Conservation (phyloP, 2,113 vertebrate species). For the Hystrix cristata region DNA sequence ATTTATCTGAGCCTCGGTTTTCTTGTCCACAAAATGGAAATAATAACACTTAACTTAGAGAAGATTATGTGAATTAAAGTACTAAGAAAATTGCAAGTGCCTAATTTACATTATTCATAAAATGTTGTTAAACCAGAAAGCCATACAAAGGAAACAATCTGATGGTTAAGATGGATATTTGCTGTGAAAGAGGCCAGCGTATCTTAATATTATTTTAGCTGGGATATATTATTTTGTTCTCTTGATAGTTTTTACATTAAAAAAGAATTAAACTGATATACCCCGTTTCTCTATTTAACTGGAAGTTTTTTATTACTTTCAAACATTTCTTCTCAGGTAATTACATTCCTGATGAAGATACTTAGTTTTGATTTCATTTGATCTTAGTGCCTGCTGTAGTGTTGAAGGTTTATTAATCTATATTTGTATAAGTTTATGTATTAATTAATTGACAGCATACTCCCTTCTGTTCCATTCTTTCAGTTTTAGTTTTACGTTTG, state of each 20-base stretch:
- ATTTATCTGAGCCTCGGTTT: neutral
- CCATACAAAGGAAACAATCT: neutral
- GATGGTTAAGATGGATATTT: conserved; percentile 62
- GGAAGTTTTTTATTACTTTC: conserved; percentile 65
- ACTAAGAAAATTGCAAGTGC: neutral
- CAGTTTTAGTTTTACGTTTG: neutral
- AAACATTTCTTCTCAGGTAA: conserved; percentile 69
- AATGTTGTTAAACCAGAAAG: conserved; percentile 21
- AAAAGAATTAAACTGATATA: conserved; percentile 73
- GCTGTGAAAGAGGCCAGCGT: conserved; percentile 9
- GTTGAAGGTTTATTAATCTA: conserved; percentile 64
- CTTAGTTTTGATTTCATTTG: conserved; percentile 65
- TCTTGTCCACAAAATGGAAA: conserved; percentile 31
- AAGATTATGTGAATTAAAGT: conserved; percentile 55
- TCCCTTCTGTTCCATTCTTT: neutral
- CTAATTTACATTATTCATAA: conserved; percentile 27
- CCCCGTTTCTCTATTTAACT: conserved; percentile 64
- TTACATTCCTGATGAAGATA: conserved; percentile 65
- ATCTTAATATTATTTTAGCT: conserved; percentile 61
- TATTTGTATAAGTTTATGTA: conserved; percentile 63
- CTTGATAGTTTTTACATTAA: conserved; percentile 67
- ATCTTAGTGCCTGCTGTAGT: conserved; percentile 45
- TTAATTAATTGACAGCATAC: conserved; percentile 55
- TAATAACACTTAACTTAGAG: conserved; percentile 11
- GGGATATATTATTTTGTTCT: conserved; percentile 64